Evolutionary conservation across 2,797 vertebrate species (phyloP).

Genomic region (Chelonia mydas): DNA sequence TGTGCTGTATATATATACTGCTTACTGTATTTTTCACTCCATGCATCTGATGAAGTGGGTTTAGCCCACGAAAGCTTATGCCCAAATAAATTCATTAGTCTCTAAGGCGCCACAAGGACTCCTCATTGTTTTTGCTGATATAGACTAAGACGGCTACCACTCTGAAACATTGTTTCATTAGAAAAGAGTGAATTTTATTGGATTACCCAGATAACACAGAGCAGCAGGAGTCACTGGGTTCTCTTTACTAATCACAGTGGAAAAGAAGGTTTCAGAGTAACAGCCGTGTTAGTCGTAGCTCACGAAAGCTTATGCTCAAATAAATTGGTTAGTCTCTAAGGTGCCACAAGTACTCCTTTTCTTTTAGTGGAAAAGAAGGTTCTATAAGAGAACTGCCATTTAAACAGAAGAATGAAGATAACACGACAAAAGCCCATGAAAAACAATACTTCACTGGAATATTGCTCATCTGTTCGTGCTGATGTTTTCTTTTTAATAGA

Average conservation of each 20-base stretch:
- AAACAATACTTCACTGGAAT: neutral
- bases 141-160: no score
- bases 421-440: conserved; percentile 4
- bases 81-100: no score
- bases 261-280: neutral
- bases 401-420: neutral
- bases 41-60: no score
- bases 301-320: no score
- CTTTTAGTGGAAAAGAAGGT: neutral
- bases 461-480: neutral
- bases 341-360: no score
- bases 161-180: neutral
- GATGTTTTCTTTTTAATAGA: neutral
- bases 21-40: no score
- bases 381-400: neutral
- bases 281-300: no score
- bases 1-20: no score
- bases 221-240: neutral
- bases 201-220: neutral
- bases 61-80: no score
- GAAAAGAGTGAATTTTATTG: conserved; percentile 31
- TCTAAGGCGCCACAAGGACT: no score
- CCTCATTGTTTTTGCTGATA: no score
- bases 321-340: no score
- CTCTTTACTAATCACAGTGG: neutral